phyloP scores from a whole-genome alignment of 2,888 invertebrate genomes.

The Thyatira batis region DNA sequence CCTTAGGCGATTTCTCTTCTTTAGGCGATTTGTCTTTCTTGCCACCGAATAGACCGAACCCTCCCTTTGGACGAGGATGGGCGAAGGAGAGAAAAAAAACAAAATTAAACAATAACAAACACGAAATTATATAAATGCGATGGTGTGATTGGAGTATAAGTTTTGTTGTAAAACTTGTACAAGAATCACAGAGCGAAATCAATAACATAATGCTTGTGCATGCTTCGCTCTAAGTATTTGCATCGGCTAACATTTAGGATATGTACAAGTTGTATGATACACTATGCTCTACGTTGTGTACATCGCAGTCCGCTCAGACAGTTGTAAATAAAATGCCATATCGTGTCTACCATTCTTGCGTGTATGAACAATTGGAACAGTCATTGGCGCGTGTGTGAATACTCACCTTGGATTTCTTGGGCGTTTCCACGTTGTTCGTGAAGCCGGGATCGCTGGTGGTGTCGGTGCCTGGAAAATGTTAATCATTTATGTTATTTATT shows the following conservation, averaged over 20 bases:
- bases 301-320: slow-evolving; percentile 17
- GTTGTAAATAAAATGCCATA: slow-evolving; percentile 23
- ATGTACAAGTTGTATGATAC: slow-evolving; percentile 67
- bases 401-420: slow-evolving; percentile 74
- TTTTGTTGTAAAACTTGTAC: slow-evolving; percentile 31
- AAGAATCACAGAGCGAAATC: slow-evolving; percentile 43
- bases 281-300: slow-evolving; percentile 44
- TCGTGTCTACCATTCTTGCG: slow-evolving; percentile 59
- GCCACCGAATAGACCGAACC: slow-evolving; percentile 69
- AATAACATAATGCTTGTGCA: slow-evolving; percentile 54
- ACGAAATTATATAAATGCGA: slow-evolving; percentile 46
- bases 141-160: slow-evolving; percentile 31
- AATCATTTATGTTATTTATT: slow-evolving; percentile 3
- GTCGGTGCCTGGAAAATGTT: slow-evolving; percentile 67
- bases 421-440: slow-evolving; percentile 75
- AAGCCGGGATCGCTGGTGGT: slow-evolving; percentile 74
- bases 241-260: slow-evolving; percentile 56
- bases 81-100: slow-evolving; percentile 58
- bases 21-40: slow-evolving; percentile 70
- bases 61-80: slow-evolving; percentile 55
- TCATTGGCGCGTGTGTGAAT: slow-evolving; percentile 3
- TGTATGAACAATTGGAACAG: slow-evolving; percentile 22
- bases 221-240: slow-evolving; percentile 45
- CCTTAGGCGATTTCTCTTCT: slow-evolving; percentile 58
- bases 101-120: slow-evolving; percentile 61